Percentiles rank a stretch among this genome's conserved stretches.
Evolutionary conservation across 2,797 vertebrate species (phyloP).

Genomic region (Coregonus ussuriensis): DNA sequence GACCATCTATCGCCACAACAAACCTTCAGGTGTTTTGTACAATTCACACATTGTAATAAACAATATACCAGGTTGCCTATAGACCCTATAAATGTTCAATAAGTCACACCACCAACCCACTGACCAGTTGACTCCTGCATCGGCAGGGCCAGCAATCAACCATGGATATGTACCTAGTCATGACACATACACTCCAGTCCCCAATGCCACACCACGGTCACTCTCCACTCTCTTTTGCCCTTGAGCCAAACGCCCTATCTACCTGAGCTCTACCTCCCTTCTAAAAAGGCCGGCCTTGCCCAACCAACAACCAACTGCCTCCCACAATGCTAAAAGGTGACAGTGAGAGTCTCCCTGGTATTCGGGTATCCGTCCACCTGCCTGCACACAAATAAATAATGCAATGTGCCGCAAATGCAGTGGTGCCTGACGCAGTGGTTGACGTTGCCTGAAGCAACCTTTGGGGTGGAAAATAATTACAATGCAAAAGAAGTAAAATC

Average conservation of each 20-base stretch:
- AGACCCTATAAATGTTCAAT: slow-evolving; percentile 43
- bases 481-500: slow-evolving; percentile 73
- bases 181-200: not conserved
- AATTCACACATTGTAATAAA: not conserved
- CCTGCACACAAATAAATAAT: slow-evolving; percentile 82
- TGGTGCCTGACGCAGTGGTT: slow-evolving; percentile 76
- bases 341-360: slow-evolving; percentile 75
- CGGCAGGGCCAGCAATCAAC: slow-evolving; percentile 27
- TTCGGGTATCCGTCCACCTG: slow-evolving; percentile 75
- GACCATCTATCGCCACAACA: slow-evolving; percentile 41
- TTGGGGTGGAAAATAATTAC: slow-evolving; percentile 85
- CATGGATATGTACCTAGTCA: slow-evolving; percentile 32
- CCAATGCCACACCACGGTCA: not conserved
- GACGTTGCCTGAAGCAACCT: slow-evolving; percentile 82
- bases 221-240: slow-evolving; percentile 58
- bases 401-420: slow-evolving; percentile 81
- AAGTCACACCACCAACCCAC: slow-evolving; percentile 45
- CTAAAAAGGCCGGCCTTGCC: slow-evolving; percentile 1
- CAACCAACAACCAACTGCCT: slow-evolving; percentile 45
- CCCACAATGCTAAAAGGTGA: slow-evolving; percentile 68
- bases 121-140: slow-evolving; percentile 49
- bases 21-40: slow-evolving; percentile 41
- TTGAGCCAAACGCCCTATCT: slow-evolving; percentile 44
- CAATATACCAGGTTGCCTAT: slow-evolving; percentile 7
- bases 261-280: not conserved